Conservation (phyloP, 2,888 invertebrate genomes). For the Caenorhabditis sp. region DNA sequence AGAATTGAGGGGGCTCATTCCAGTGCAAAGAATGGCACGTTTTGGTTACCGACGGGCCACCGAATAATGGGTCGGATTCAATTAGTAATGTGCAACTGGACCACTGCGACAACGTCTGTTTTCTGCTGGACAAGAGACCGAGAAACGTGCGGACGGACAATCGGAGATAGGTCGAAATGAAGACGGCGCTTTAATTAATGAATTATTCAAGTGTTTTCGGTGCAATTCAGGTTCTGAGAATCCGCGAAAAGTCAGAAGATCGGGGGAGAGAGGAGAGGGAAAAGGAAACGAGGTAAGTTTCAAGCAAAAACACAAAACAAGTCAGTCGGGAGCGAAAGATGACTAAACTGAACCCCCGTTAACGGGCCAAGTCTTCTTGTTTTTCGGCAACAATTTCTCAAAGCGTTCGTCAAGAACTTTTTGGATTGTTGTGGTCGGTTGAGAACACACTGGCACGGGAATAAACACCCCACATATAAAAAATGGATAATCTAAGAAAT, state of each 20-base stretch:
- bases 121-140: not conserved
- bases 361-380: slow-evolving; percentile 5
- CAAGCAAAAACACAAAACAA: slow-evolving; percentile 28
- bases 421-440: too few species aligned
- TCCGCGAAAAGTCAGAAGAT: not conserved
- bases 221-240: slow-evolving; percentile 32
- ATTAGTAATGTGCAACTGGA: slow-evolving; percentile 39
- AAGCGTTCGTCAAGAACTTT: too few species aligned
- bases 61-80: slow-evolving; percentile 26
- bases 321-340: slow-evolving; percentile 1
- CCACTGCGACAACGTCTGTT: not conserved
- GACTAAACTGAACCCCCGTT: too few species aligned
- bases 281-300: slow-evolving; percentile 42
- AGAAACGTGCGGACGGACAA: not conserved
- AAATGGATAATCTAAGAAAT: too few species aligned
- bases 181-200: slow-evolving; percentile 1
- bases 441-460: too few species aligned
- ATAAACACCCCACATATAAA: too few species aligned
- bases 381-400: slow-evolving; percentile 4
- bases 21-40: slow-evolving; percentile 19
- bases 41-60: slow-evolving; percentile 5
- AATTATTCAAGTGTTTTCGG: slow-evolving; percentile 35
- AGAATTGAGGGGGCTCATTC: slow-evolving; percentile 1
- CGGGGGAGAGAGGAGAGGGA: not conserved
- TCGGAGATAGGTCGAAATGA: not conserved